Percentiles rank a stretch among this genome's conserved stretches.
Conservation (phyloP, 2,888 invertebrate species). For the Platerodrilus igneus region DNA sequence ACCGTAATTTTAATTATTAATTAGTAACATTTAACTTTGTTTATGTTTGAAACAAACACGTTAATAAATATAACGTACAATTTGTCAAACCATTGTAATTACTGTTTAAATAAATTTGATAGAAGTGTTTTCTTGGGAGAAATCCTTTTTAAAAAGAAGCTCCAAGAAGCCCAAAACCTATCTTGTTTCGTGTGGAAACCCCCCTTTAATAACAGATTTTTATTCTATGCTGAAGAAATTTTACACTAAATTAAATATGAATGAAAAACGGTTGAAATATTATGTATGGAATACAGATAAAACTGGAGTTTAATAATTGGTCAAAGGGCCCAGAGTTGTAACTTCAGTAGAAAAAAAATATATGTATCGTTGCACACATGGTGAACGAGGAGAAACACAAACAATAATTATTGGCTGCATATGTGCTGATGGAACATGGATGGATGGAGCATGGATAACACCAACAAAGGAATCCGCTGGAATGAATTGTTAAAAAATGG, state of each 20-base stretch:
- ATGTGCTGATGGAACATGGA: slow-evolving; percentile 12
- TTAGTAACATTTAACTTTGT: too few relatives aligned
- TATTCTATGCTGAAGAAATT: slow-evolving; percentile 3
- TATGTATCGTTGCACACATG: slow-evolving; percentile 24
- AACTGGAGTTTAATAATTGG: slow-evolving; percentile 26
- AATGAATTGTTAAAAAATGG: slow-evolving; percentile 22
- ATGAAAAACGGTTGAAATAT: slow-evolving; percentile 1
- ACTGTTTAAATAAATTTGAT: too few relatives aligned
- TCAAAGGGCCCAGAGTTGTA: slow-evolving; percentile 25
- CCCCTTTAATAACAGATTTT: slow-evolving; percentile 1
- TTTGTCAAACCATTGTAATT: too few relatives aligned
- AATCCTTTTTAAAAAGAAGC: too few relatives aligned
- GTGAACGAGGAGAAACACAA: slow-evolving; percentile 25
- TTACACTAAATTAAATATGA: slow-evolving; percentile 1
- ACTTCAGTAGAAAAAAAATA: slow-evolving; percentile 26
- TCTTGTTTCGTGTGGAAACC: slow-evolving; percentile 6
- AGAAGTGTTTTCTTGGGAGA: too few relatives aligned
- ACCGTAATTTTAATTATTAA: too few relatives aligned
- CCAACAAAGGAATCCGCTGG: slow-evolving; percentile 21
- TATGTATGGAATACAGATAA: slow-evolving; percentile 16
- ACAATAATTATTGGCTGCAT: slow-evolving; percentile 20
- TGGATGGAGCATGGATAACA: slow-evolving; percentile 11
- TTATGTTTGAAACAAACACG: too few relatives aligned
- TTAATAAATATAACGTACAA: too few relatives aligned
- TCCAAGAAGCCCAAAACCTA: too few relatives aligned